Evolutionary conservation across 2,888 invertebrate species (phyloP).

Genomic region (Apotomis betuletana): DNA sequence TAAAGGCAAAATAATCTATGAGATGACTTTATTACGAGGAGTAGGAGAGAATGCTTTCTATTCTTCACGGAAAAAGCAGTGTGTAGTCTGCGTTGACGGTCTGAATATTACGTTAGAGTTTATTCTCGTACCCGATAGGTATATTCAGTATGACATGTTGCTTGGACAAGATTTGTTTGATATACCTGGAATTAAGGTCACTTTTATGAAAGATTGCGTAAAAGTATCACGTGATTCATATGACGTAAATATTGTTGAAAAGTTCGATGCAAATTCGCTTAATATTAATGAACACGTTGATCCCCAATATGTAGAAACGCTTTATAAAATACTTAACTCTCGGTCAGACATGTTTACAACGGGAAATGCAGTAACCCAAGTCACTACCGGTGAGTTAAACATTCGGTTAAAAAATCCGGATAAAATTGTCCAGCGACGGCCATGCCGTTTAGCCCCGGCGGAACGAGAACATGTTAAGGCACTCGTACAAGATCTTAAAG

Average conservation of each 20-base stretch:
- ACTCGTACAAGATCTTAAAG: conserved; percentile 36
- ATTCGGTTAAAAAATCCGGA: conserved; percentile 40
- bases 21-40: conserved; percentile 1
- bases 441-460: conserved; percentile 34
- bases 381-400: conserved; percentile 35
- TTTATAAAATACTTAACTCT: too few species aligned
- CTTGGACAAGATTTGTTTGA: conserved; percentile 18
- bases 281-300: too few species aligned
- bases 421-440: conserved; percentile 39
- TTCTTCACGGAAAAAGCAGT: conserved; percentile 5
- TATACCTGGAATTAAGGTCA: conserved; percentile 16
- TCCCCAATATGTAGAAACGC: too few species aligned
- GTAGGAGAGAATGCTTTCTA: conserved; percentile 2
- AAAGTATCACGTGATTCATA: conserved; percentile 1
- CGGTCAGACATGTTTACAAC: conserved; percentile 14
- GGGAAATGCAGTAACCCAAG: conserved; percentile 26
- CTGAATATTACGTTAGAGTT: conserved; percentile 11
- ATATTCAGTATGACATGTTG: conserved; percentile 19
- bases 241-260: neutral
- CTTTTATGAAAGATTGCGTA: neutral
- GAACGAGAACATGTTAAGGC: conserved; percentile 39
- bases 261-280: neutral
- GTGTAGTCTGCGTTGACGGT: conserved; percentile 8
- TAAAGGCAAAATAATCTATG: neutral
- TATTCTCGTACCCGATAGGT: conserved; percentile 6